Base-by-base conservation (phyloP, 2,113 vertebrate species). In the Fulica atra region DNA sequence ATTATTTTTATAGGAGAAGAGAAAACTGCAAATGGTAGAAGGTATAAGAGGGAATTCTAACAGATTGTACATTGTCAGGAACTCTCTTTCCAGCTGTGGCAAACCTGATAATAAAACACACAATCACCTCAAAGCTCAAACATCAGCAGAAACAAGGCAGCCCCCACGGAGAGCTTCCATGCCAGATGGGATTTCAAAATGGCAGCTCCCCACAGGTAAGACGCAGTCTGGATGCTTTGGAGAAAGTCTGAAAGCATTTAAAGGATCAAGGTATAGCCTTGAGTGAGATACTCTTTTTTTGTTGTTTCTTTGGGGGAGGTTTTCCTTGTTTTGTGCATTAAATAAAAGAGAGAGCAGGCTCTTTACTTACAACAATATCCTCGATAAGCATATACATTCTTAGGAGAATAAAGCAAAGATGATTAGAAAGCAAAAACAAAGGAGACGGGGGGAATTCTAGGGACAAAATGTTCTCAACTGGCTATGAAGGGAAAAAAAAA, bases 61-160 rank as follows among this genome's bases (percentile, higher is more conserved):
- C 96, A 97, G 96, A 96, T 88, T 96, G 87, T 60, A 96, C 74
- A 31, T 95, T 92, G 88, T 83, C 1, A 0, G 84, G 71, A 71
- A 74, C 89, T 96, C 84, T 94, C 74, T 85, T 95, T 95, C 91
- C 92, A 96, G 85, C 83, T 90, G 95, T 81, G 97, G 60, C 46
- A 93, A 96, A 90, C 81, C 80, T 92, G 86, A 57, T 94, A 96
- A 97, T 93, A 92, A 96, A 97, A 93, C 71, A 96, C 63, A 93
- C 82, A 85, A 96, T 89, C 89, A 73, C 77, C 82, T 84, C 81
- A 0, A 88, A 96, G 92, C 88, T 83, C 83, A 96, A 81, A 84
- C 92, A 95, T 78, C 92, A 94, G 94, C 94, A 96, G 88, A 96
- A 96, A 91, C 24, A 94, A 95, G 92, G 72, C 81, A 94, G 81